These are phyloP conservation scores for Rhea americana DNA, from an alignment of 2,113 vertebrate species.

Conservation along the genomic window DNA sequence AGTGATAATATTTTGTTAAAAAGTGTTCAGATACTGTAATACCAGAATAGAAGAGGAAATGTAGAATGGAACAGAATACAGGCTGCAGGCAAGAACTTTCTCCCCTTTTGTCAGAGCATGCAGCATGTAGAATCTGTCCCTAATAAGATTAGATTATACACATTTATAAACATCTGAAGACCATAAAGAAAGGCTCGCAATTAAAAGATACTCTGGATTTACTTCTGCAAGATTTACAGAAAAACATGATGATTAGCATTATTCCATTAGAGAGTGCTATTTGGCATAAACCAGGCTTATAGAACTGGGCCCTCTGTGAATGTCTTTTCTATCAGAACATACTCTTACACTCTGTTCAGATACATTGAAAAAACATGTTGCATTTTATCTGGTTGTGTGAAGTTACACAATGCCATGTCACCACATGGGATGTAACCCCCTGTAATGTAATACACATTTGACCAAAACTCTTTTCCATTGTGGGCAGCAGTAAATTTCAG, in stretches of 20 bases:
- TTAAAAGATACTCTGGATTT: constrained; percentile 64
- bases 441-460: constrained; percentile 55
- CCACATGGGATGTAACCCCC: constrained; percentile 32
- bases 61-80: background rate
- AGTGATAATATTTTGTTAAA: background rate
- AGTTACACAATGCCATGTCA: constrained; percentile 47
- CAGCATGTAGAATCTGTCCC: constrained; percentile 58
- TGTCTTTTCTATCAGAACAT: background rate
- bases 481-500: constrained; percentile 57
- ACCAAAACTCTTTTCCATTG: constrained; percentile 55
- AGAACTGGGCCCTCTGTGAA: constrained; percentile 2
- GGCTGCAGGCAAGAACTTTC: constrained; percentile 52
- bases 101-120: constrained; percentile 29
- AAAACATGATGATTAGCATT: constrained; percentile 38
- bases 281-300: constrained; percentile 1
- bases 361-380: constrained; percentile 57
- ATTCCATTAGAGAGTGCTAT: constrained; percentile 4
- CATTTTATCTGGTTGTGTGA: constrained; percentile 55
- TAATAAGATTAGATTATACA: constrained; percentile 59
- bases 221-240: constrained; percentile 48
- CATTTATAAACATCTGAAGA: constrained; percentile 66
- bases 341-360: background rate
- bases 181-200: constrained; percentile 59
- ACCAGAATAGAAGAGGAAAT: background rate
- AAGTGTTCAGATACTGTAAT: background rate